Evolutionary conservation across 2,797 vertebrate species (phyloP).

Genomic region (Sebastes kiyomatsui): DNA sequence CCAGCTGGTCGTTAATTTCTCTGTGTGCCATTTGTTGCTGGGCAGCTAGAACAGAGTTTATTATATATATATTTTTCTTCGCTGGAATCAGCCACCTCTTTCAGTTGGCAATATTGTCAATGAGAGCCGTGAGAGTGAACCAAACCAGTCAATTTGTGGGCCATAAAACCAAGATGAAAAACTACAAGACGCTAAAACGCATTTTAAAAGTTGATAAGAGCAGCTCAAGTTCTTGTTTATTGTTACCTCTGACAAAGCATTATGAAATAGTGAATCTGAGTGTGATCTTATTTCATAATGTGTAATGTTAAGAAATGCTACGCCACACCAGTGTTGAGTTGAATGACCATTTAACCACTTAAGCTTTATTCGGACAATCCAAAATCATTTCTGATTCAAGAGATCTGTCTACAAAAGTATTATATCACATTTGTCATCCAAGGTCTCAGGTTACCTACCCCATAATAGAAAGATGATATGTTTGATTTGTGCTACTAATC

Average conservation of each 20-base stretch:
- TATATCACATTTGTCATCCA: not conserved
- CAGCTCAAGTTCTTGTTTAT: not conserved
- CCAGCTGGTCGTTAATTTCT: not conserved
- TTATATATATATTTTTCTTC: not conserved
- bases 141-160: not conserved
- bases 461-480: not conserved
- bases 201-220: not conserved
- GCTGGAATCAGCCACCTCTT: too few species aligned
- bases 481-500: conserved; percentile 2
- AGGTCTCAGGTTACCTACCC: not conserved
- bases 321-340: not conserved
- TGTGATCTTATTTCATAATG: not conserved
- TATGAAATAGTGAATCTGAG: not conserved
- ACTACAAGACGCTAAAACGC: not conserved
- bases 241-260: not conserved
- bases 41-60: not conserved
- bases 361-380: conserved; percentile 30
- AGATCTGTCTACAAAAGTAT: conserved; percentile 17
- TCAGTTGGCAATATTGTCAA: not conserved
- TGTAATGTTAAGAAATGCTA: conserved; percentile 2
- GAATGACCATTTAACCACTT: not conserved
- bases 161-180: not conserved
- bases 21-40: not conserved
- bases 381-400: not conserved
- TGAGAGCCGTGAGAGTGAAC: not conserved